Conservation (phyloP, 2,888 invertebrate genomes). For the Podabrus alpinus region DNA sequence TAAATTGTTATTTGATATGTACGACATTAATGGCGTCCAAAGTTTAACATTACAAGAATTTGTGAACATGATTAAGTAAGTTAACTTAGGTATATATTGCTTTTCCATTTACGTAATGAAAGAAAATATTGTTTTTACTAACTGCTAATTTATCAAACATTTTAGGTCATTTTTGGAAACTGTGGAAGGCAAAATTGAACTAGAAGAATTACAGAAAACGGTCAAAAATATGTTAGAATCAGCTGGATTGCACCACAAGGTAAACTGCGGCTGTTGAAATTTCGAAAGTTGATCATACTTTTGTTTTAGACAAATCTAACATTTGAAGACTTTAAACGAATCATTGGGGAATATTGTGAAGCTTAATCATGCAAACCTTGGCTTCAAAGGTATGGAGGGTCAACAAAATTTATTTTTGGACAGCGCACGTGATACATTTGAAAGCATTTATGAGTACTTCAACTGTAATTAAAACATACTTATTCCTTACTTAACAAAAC, state of each 20-base stretch:
- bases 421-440: constrained; percentile 51
- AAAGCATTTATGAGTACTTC: constrained; percentile 52
- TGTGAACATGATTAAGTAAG: constrained; percentile 58
- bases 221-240: constrained; percentile 55
- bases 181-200: constrained; percentile 55
- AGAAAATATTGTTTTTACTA: no score
- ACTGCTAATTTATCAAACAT: not conserved
- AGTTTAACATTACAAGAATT: constrained; percentile 57
- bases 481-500: not conserved
- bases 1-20: constrained; percentile 63
- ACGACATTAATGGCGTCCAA: constrained; percentile 59
- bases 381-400: constrained; percentile 43
- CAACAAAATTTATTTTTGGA: constrained; percentile 44
- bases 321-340: constrained; percentile 57
- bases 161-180: constrained; percentile 60
- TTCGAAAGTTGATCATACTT: not conserved
- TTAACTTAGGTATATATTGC: no score
- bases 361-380: constrained; percentile 52
- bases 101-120: no score
- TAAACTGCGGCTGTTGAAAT: constrained; percentile 10
- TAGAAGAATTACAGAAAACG: constrained; percentile 52
- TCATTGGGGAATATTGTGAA: constrained; percentile 57
- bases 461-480: not conserved
- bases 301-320: constrained; percentile 43
- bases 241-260: constrained; percentile 50